These are phyloP conservation scores for Calliopsis andreniformis DNA, from an alignment of 1,140 invertebrate species.

Conservation along the genomic window DNA sequence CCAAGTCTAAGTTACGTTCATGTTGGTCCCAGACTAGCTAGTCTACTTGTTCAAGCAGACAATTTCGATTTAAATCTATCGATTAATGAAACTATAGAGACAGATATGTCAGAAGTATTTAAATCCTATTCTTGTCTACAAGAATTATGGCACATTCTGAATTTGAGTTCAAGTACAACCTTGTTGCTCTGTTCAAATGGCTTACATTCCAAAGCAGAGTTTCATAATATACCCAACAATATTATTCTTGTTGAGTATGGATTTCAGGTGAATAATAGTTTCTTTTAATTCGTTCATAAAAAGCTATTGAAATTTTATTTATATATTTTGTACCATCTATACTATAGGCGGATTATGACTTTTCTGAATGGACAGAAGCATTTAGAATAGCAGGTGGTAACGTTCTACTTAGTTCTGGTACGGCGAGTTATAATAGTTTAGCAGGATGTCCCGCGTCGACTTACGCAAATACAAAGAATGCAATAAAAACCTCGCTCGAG, in stretches of 20 bases:
- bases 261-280: slow-evolving; percentile 82
- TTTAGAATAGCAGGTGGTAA: slow-evolving; percentile 82
- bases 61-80: slow-evolving; percentile 75
- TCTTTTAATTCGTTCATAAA: not conserved
- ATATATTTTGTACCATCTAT: slow-evolving; percentile 55
- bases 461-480: slow-evolving; percentile 84
- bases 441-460: slow-evolving; percentile 86
- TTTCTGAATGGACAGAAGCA: slow-evolving; percentile 83
- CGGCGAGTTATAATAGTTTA: slow-evolving; percentile 86
- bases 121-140: slow-evolving; percentile 79
- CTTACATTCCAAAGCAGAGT: slow-evolving; percentile 78
- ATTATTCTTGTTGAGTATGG: slow-evolving; percentile 86
- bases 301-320: not conserved
- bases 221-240: slow-evolving; percentile 82
- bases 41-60: slow-evolving; percentile 81
- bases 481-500: slow-evolving; percentile 82
- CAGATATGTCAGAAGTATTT: slow-evolving; percentile 79
- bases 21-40: slow-evolving; percentile 84
- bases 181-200: slow-evolving; percentile 84
- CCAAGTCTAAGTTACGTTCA: slow-evolving; percentile 83
- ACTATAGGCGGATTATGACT: slow-evolving; percentile 86
- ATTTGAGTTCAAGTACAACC: slow-evolving; percentile 81
- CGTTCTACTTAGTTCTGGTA: slow-evolving; percentile 85
- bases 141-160: slow-evolving; percentile 82
- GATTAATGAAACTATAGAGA: slow-evolving; percentile 79